These are phyloP conservation scores for Gyrodactylus salaris DNA, from an alignment of 1,140 invertebrate genomes.

Conservation along the genomic window DNA sequence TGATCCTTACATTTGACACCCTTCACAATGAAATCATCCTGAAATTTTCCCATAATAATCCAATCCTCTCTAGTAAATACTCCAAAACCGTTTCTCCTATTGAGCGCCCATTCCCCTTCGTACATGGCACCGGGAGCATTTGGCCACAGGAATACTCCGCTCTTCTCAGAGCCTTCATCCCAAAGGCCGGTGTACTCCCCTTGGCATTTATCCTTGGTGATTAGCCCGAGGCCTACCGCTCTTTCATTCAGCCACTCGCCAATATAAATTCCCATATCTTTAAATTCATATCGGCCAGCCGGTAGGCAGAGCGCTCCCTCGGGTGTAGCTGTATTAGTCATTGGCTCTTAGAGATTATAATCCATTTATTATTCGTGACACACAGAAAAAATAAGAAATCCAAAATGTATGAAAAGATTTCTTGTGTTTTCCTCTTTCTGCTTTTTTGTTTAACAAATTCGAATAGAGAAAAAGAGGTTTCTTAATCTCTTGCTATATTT, in stretches of 20 bases:
- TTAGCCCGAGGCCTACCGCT: conserved; percentile 21
- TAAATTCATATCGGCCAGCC: conserved; percentile 49
- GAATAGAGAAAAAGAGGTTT: no score
- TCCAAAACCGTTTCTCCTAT: conserved; percentile 31
- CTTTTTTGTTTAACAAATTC: no score
- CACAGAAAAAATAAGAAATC: no score
- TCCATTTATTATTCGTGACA: no score
- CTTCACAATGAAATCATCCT: background rate
- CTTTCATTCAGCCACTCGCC: conserved; percentile 91
- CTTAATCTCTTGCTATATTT: no score
- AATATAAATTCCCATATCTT: conserved; percentile 94
- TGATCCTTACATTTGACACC: background rate
- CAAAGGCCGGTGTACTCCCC: conserved; percentile 91
- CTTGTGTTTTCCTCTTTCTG: no score
- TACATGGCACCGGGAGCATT: conserved; percentile 50
- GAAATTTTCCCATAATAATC: conserved; percentile 4
- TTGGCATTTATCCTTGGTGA: conserved; percentile 32
- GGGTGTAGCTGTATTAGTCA: background rate
- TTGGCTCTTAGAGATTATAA: no score
- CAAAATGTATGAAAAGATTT: no score
- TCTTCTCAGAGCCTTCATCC: conserved; percentile 95
- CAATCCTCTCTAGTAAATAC: background rate
- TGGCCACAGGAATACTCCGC: conserved; percentile 84
- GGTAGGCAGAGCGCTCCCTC: background rate
- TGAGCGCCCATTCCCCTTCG: conserved; percentile 96